Percentiles rank a stretch among this genome's conserved stretches.
These are phyloP conservation scores for Crotalus viridis DNA, from an alignment of 2,113 vertebrate species.

Conservation along the genomic window DNA sequence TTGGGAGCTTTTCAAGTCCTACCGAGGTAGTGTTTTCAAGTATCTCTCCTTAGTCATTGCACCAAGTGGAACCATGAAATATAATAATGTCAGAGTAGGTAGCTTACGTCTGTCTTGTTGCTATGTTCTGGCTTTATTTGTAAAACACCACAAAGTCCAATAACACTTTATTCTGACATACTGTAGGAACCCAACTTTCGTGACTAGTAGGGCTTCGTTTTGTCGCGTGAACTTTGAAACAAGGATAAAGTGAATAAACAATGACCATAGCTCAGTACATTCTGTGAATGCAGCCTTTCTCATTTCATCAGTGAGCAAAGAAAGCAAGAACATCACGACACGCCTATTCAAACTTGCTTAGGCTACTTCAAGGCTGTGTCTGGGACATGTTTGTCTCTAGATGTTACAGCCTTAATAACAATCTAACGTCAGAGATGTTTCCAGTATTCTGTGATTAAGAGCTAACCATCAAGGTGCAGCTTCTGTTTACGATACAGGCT, in stretches of 20 bases:
- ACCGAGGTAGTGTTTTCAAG: background rate
- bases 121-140: background rate
- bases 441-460: background rate
- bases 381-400: background rate
- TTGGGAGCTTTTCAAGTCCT: background rate
- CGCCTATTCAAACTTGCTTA: background rate
- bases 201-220: background rate
- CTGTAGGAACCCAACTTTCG: background rate
- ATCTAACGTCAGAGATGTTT: background rate
- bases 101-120: background rate
- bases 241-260: background rate
- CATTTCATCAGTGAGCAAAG: background rate
- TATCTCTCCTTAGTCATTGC: background rate
- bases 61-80: background rate
- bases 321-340: background rate
- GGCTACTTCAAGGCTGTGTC: background rate
- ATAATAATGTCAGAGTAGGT: background rate
- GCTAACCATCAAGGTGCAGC: background rate
- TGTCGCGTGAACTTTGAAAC: background rate
- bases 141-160: background rate
- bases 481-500: background rate
- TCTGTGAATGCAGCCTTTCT: background rate
- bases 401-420: background rate
- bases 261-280: background rate
- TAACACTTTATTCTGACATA: background rate